Conservation (phyloP, 2,888 invertebrate species). For the Iselma pallidipennis region DNA sequence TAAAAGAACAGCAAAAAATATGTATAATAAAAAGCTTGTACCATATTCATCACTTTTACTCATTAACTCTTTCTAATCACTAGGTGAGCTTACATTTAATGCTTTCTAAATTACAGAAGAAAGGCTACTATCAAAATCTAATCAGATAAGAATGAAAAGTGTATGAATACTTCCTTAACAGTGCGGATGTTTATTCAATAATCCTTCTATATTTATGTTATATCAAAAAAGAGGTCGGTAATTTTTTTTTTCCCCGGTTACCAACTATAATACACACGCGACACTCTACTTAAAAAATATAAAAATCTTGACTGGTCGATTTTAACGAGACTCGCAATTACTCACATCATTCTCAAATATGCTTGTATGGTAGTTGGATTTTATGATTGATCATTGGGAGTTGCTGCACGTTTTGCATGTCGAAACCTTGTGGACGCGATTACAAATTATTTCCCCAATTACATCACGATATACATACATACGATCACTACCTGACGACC, state of each 20-base stretch:
- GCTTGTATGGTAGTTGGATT: constrained; percentile 1
- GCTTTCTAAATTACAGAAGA: not conserved
- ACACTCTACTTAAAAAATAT: constrained; percentile 27
- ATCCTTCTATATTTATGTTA: constrained; percentile 12
- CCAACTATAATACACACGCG: constrained; percentile 13
- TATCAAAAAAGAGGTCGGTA: not conserved
- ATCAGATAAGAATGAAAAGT: constrained; percentile 14
- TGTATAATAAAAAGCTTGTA: no score
- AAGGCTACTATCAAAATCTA: constrained; percentile 16
- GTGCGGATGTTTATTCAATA: constrained; percentile 27
- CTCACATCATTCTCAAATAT: constrained; percentile 37
- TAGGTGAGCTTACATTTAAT: no score
- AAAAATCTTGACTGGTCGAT: constrained; percentile 20
- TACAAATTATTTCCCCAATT: constrained; percentile 29
- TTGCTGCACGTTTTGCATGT: constrained; percentile 36
- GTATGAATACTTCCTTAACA: constrained; percentile 12
- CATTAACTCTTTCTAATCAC: constrained; percentile 12
- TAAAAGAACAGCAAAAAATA: not conserved
- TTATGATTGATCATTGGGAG: constrained; percentile 38
- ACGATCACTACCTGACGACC: not conserved
- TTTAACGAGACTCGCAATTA: constrained; percentile 36
- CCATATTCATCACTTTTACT: constrained; percentile 9
- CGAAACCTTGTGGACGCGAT: constrained; percentile 25
- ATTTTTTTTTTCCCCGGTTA: not conserved
- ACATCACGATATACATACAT: constrained; percentile 16